Conservation (phyloP, 2,797 vertebrate species). For the Orestias chungarensis region DNA sequence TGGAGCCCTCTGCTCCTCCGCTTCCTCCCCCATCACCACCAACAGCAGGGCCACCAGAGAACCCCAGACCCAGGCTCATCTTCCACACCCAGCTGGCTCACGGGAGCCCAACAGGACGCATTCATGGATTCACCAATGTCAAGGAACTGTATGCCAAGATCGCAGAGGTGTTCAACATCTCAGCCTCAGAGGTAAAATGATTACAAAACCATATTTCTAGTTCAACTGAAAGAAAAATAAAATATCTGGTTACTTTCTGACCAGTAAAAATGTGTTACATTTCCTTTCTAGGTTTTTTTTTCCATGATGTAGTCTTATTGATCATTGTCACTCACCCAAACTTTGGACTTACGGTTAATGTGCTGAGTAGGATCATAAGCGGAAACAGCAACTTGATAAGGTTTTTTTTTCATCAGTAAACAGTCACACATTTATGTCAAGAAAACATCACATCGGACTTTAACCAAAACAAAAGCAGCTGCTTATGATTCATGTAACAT, state of each 20-base stretch:
- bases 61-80: constrained; percentile 86
- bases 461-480: background rate
- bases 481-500: background rate
- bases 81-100: constrained; percentile 98
- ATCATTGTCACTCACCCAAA: constrained; percentile 40
- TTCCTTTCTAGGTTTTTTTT: constrained; percentile 46
- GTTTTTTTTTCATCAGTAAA: constrained; percentile 19
- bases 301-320: constrained; percentile 48
- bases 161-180: constrained; percentile 93
- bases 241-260: background rate
- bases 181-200: constrained; percentile 87
- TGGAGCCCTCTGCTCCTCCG: constrained; percentile 54
- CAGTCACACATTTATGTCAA: constrained; percentile 8
- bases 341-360: constrained; percentile 39
- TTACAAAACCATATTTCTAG: background rate
- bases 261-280: constrained; percentile 42
- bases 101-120: constrained; percentile 91
- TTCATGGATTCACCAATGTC: constrained; percentile 96
- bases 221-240: constrained; percentile 5
- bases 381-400: constrained; percentile 40
- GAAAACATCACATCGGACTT: constrained; percentile 6
- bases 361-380: constrained; percentile 42
- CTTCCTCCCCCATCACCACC: constrained; percentile 71
- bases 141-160: constrained; percentile 97
- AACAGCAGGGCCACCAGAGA: constrained; percentile 72